Percentiles rank a stretch among this genome's conserved stretches.
Conservation (phyloP, 2,888 invertebrate genomes). For the Cryptophagus acutangulus region DNA sequence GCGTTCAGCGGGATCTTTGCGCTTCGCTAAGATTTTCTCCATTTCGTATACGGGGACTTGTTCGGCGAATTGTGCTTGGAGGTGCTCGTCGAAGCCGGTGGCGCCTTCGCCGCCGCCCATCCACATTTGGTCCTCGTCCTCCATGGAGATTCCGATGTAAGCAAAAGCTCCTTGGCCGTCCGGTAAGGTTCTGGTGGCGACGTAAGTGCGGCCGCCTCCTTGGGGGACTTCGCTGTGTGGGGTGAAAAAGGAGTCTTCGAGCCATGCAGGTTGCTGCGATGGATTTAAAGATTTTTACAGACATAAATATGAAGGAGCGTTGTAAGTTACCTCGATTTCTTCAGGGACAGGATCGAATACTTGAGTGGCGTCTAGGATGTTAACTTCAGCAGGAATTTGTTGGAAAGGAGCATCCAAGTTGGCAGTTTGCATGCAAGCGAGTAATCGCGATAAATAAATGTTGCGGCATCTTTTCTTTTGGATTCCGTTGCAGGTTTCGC, state of each 20-base stretch:
- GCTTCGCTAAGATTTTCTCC: slow-evolving; percentile 42
- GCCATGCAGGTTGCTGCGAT: slow-evolving; percentile 41
- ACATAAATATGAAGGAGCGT: background rate
- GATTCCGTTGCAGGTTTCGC: slow-evolving; percentile 39
- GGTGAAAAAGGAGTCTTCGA: slow-evolving; percentile 35
- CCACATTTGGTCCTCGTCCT: slow-evolving; percentile 39
- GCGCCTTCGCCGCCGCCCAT: slow-evolving; percentile 32
- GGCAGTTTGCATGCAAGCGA: slow-evolving; percentile 46
- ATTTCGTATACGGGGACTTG: slow-evolving; percentile 42
- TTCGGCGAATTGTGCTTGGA: slow-evolving; percentile 36
- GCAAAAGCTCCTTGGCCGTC: slow-evolving; percentile 48
- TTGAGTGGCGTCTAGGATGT: slow-evolving; percentile 40
- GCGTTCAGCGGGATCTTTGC: slow-evolving; percentile 42
- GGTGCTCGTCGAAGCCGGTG: slow-evolving; percentile 30
- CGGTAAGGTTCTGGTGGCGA: slow-evolving; percentile 48
- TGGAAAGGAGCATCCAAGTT: slow-evolving; percentile 43
- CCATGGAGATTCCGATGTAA: slow-evolving; percentile 46
- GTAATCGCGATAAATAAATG: slow-evolving; percentile 47
- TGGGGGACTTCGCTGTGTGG: slow-evolving; percentile 30
- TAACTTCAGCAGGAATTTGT: slow-evolving; percentile 39
- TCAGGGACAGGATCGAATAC: slow-evolving; percentile 37
- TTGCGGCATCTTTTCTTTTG: slow-evolving; percentile 47
- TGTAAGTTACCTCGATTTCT: slow-evolving; percentile 28
- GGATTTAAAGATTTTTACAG: background rate
- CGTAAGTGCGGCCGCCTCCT: slow-evolving; percentile 45